These are phyloP conservation scores for Drosophila biarmipes DNA, from an alignment of 1,140 invertebrate species.

Conservation along the genomic window DNA sequence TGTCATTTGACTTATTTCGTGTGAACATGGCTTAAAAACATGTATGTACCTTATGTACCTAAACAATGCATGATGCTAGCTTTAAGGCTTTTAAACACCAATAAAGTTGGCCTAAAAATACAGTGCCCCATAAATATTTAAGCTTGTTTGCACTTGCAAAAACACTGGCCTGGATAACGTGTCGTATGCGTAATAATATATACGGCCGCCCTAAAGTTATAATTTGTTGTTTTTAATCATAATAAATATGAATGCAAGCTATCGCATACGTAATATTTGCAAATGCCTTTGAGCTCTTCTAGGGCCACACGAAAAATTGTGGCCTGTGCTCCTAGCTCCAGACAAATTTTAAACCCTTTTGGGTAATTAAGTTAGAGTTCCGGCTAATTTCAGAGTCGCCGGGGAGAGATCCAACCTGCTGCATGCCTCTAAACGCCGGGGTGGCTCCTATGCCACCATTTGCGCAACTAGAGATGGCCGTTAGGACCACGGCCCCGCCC, in stretches of 20 bases:
- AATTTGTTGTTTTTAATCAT: constrained; percentile 6
- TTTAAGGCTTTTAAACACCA: background rate
- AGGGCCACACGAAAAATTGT: background rate
- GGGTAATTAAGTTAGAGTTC: constrained; percentile 19
- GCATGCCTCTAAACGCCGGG: constrained; percentile 2
- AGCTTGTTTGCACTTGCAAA: background rate
- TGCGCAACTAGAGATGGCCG: constrained; percentile 19
- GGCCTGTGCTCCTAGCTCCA: background rate
- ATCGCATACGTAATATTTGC: constrained; percentile 14
- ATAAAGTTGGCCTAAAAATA: background rate
- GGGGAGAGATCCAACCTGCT: background rate
- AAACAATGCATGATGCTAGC: background rate
- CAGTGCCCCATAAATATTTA: background rate
- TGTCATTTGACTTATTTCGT: too few species aligned
- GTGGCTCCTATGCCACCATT: constrained; percentile 7
- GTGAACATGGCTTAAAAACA: too few species aligned
- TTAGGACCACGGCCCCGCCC: constrained; percentile 7
- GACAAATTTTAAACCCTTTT: constrained; percentile 10
- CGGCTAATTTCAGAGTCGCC: background rate
- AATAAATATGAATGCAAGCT: background rate
- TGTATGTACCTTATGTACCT: too few species aligned
- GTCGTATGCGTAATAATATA: constrained; percentile 1
- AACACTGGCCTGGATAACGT: background rate
- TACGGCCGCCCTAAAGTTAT: background rate
- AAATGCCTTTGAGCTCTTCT: background rate